These are phyloP conservation scores for Mohoua ochrocephala DNA, from an alignment of 2,113 vertebrate species.

Conservation along the genomic window DNA sequence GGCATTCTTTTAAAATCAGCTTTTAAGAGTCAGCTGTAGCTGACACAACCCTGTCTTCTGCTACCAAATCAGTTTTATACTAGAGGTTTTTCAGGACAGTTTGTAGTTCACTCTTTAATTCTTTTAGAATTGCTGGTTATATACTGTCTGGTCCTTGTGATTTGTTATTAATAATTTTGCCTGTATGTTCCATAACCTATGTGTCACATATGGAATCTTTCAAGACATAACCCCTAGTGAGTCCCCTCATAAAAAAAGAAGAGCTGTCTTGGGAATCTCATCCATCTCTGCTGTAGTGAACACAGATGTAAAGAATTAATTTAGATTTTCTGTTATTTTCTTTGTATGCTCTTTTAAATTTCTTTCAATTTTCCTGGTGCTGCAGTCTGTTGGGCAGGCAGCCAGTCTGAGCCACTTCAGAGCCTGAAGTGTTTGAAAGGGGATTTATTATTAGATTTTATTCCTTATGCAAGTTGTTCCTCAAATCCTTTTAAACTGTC, in stretches of 20 bases:
- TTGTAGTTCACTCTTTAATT: not conserved
- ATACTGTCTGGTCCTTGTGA: not conserved
- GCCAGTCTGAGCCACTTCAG: not conserved
- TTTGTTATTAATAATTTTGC: not conserved
- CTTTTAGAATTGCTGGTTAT: not conserved
- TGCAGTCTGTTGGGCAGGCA: not conserved
- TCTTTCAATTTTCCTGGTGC: not conserved
- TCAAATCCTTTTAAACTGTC: not conserved
- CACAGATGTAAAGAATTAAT: not conserved
- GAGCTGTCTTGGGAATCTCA: not conserved
- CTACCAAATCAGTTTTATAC: not conserved
- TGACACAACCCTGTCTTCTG: not conserved
- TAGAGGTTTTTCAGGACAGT: not conserved
- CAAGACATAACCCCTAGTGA: not conserved
- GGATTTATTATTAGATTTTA: constrained; percentile 35
- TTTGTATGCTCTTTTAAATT: not conserved
- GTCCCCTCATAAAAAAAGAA: not conserved
- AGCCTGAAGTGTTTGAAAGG: not conserved
- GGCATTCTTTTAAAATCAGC: not conserved
- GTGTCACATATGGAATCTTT: not conserved
- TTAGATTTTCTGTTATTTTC: not conserved
- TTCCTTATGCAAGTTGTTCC: not conserved
- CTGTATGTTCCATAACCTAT: not conserved
- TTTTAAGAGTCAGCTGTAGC: not conserved
- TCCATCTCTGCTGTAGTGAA: not conserved